These are phyloP conservation scores for Zeugodacus cucurbitae DNA, from an alignment of 1,140 invertebrate species.

Conservation along the genomic window DNA sequence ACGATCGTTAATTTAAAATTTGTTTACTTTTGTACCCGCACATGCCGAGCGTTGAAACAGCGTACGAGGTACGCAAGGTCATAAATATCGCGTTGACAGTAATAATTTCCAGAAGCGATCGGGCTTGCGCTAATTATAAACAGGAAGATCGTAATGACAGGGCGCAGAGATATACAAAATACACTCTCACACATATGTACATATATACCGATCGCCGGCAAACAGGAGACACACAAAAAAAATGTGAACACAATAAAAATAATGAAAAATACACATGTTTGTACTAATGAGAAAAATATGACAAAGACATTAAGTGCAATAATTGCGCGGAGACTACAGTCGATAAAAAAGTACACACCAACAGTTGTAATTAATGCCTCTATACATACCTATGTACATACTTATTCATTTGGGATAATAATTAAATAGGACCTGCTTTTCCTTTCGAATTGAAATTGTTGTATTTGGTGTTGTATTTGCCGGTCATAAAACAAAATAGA, in stretches of 20 bases:
- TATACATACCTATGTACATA: neutral
- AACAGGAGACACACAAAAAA: neutral
- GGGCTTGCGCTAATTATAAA: neutral
- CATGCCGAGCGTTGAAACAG: neutral
- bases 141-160: neutral
- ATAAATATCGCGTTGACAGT: slow-evolving; percentile 29
- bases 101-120: slow-evolving; percentile 11
- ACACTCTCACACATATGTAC: neutral
- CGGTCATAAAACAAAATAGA: neutral
- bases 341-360: neutral
- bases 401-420: neutral
- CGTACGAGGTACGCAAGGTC: neutral
- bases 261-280: neutral
- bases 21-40: neutral
- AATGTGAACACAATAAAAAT: neutral
- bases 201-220: neutral
- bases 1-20: slow-evolving; percentile 15
- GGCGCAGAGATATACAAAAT: neutral
- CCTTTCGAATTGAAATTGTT: neutral
- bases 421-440: neutral
- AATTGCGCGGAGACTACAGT: neutral
- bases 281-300: slow-evolving; percentile 39
- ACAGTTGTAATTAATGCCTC: neutral
- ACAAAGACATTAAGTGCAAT: slow-evolving; percentile 19
- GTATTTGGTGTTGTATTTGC: neutral